phyloP scores from a whole-genome alignment of 2,888 invertebrate genomes.

The Protonemura montana region DNA sequence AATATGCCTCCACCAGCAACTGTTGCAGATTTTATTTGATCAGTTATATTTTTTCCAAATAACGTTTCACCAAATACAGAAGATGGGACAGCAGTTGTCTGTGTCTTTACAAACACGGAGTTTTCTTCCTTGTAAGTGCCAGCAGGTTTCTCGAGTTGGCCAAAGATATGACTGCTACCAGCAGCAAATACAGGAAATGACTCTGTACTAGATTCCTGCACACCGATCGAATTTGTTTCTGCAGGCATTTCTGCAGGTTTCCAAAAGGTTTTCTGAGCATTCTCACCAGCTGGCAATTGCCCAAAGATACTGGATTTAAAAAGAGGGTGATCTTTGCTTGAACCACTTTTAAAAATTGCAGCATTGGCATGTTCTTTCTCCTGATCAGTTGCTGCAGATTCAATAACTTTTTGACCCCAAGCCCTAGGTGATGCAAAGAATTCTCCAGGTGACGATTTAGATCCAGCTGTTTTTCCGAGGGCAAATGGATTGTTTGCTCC shows the following conservation, averaged over 20 bases:
- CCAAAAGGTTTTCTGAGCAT: background rate
- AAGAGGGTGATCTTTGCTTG: background rate
- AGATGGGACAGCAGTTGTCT: background rate
- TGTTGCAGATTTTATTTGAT: background rate
- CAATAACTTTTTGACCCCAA: background rate
- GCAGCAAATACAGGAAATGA: background rate
- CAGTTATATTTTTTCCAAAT: background rate
- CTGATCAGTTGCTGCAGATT: background rate
- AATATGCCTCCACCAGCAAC: background rate
- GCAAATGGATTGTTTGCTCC: conserved; percentile 21
- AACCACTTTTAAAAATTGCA: background rate
- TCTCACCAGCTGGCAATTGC: background rate
- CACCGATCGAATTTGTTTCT: background rate
- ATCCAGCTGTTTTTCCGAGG: background rate
- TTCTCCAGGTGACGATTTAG: background rate
- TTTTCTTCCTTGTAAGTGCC: background rate
- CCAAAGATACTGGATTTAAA: conserved; percentile 24
- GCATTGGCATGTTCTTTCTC: background rate
- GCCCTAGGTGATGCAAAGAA: background rate
- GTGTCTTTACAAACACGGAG: background rate
- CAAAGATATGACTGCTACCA: background rate
- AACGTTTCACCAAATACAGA: background rate
- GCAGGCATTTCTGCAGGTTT: background rate
- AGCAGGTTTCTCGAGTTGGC: background rate
- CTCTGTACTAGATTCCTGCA: background rate